Conservation (phyloP, 2,888 invertebrate species). For the Syrista parreyssii region DNA sequence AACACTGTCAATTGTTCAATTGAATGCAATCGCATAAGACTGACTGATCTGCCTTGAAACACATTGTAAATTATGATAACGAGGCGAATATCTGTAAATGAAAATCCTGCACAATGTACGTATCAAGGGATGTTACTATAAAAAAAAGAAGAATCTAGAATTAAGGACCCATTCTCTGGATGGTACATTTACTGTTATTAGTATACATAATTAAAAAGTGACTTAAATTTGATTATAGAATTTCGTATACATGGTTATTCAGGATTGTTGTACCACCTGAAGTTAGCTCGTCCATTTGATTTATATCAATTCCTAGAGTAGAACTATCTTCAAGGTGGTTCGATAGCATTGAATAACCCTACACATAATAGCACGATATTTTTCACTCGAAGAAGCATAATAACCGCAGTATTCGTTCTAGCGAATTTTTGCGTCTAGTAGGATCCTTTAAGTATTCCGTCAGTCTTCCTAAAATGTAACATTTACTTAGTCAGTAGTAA, state of each 20-base stretch:
- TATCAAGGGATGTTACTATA: neutral
- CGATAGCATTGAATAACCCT: neutral
- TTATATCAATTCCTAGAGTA: neutral
- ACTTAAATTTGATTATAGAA: neutral
- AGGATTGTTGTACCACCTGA: neutral
- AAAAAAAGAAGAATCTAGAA: neutral
- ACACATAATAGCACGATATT: neutral
- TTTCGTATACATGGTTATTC: neutral
- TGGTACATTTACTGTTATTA: neutral
- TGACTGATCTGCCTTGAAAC: slow-evolving; percentile 55
- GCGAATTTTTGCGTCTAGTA: neutral
- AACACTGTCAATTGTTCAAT: neutral
- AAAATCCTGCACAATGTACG: neutral
- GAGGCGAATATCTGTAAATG: neutral
- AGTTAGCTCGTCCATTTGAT: neutral
- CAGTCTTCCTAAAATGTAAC: slow-evolving; percentile 41
- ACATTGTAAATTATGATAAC: neutral
- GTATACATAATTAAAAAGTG: neutral
- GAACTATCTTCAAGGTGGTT: neutral
- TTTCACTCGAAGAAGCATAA: no score
- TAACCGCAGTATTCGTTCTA: neutral
- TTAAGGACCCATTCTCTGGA: neutral
- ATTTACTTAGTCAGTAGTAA: slow-evolving; percentile 14
- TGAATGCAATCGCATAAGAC: slow-evolving; percentile 43
- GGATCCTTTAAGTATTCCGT: slow-evolving; percentile 29